Evolutionary conservation across 2,113 vertebrate genomes (phyloP), one percentile per base, ranked within the genome.

Genomic region (Ictalurus punctatus): DNA sequence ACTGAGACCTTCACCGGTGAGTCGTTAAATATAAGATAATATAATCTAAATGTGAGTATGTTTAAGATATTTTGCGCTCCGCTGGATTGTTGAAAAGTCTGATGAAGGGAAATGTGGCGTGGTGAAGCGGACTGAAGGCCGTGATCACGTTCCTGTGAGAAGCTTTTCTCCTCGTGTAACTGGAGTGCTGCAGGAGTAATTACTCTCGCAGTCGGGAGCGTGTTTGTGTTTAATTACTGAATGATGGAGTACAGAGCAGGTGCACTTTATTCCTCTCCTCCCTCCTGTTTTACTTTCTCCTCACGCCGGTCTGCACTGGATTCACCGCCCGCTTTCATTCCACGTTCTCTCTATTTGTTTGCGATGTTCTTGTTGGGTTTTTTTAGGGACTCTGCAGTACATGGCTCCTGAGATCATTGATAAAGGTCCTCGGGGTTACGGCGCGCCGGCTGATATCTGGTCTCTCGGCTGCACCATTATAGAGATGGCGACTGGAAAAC

Each of bases 341-440:
- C 12, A 67, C 34, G 2, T 40, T 10, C n/a, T 40, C 6, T 40
- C 10, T 44, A 19, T 79, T 40, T 78, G 82, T 58, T 74, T 17
- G 52, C 54, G 0, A 67, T 34, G 34, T 48, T 76, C 25, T 69
- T 87, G 30, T 79, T 82, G 23, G 40, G 71, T 92, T 27, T 92
- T 25, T 79, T 27, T 14, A 99, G 98, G 98, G 86, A 99, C 98
- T 6, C 96, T 99, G 88, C 98, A 99, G 94, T 99, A 99, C 86
- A 99, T 99, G 98, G 98, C 98, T 88, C 98, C 98, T n/a, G 98
- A 99, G 94, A 99, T 99, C 89, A 99, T 99, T 88, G 98, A 99
- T 94, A 98, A 99, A 92, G 98, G 98, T 54, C 98, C 98, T 0
- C 95, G 98, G 71, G 98, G 98, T 87, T 99, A 99, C 1, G 98